Conservation (phyloP, 2,888 invertebrate species). For the Tenthredo notha region DNA sequence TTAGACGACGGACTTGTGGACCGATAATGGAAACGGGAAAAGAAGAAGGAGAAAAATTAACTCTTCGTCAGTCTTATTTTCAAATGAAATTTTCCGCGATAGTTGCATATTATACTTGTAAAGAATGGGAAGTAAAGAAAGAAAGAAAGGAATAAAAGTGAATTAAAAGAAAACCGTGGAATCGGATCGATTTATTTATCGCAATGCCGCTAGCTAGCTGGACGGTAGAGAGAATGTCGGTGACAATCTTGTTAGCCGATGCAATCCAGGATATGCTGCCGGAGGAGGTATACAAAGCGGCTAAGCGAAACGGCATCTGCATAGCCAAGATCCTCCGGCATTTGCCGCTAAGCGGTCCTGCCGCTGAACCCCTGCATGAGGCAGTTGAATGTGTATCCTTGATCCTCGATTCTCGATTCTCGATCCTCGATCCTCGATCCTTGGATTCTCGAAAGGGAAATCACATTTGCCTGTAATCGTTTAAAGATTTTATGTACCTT, state of each 20-base stretch:
- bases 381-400: background rate
- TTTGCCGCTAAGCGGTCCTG: constrained; percentile 45
- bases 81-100: background rate
- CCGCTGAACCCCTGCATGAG: background rate
- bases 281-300: constrained; percentile 37
- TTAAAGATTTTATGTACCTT: constrained; percentile 45
- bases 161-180: constrained; percentile 6
- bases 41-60: too few species aligned
- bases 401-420: background rate
- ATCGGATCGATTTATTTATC: constrained; percentile 41
- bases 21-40: too few species aligned
- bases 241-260: constrained; percentile 68
- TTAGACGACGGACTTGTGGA: background rate
- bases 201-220: constrained; percentile 51
- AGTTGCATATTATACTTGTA: background rate
- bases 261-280: constrained; percentile 50
- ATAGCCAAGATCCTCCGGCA: constrained; percentile 53
- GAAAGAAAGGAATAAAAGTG: background rate
- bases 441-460: constrained; percentile 22
- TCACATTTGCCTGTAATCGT: constrained; percentile 42
- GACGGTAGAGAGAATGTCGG: constrained; percentile 60
- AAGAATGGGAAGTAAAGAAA: too few species aligned
- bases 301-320: constrained; percentile 58
- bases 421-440: background rate
- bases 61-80: too few species aligned